These are phyloP conservation scores for Pilophorus perplexus DNA, from an alignment of 2,888 invertebrate genomes.

Conservation along the genomic window DNA sequence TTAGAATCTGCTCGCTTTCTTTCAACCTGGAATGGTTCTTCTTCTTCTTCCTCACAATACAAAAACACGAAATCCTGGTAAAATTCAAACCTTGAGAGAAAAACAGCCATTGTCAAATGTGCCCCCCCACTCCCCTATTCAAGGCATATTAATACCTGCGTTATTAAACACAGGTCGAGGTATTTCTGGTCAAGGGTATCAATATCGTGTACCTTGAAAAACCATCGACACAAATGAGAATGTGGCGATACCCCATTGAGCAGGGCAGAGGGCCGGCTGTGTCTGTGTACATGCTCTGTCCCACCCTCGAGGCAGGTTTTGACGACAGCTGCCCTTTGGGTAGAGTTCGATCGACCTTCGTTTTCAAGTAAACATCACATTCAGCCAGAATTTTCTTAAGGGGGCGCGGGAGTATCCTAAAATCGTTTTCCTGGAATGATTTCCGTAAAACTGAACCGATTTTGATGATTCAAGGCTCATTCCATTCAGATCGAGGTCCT, in stretches of 20 bases:
- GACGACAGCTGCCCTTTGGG: conserved; percentile 27
- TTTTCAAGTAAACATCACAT: conserved; percentile 1
- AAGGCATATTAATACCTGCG: no score
- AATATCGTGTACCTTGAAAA: conserved; percentile 4
- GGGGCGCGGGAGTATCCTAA: no score
- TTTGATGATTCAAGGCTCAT: no score
- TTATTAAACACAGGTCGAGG: background rate
- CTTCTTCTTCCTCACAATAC: no score
- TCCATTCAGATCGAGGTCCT: no score
- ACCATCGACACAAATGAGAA: conserved; percentile 21
- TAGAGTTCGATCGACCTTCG: background rate
- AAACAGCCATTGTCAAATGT: no score
- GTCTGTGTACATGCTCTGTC: conserved; percentile 16
- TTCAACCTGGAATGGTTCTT: no score
- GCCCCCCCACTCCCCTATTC: no score
- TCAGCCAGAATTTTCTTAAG: background rate
- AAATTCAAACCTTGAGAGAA: no score
- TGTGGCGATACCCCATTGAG: background rate
- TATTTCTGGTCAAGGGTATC: background rate
- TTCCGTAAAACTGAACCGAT: no score
- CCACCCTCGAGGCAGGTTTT: background rate
- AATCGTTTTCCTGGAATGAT: background rate
- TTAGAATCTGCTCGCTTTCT: no score
- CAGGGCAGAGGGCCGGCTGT: conserved; percentile 4
- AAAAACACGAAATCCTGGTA: no score